A percentile compares a stretch with the other conserved stretches of the same genome.
Conservation (phyloP, 2,113 vertebrate species). For the Pitta sordida region DNA sequence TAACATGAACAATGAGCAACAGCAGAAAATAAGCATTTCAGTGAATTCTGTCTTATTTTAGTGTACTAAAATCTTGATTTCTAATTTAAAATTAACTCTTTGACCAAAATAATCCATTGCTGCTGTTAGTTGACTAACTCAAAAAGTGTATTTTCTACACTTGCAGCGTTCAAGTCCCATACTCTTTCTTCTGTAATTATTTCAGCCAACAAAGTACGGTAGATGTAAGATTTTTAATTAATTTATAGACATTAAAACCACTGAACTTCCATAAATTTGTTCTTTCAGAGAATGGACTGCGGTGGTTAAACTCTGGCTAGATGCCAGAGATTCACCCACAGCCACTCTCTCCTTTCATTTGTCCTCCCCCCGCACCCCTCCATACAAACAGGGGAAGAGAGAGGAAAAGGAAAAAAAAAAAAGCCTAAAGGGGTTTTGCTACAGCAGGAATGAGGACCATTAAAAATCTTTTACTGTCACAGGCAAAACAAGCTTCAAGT, state of each 20-base stretch:
- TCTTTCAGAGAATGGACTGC: background rate
- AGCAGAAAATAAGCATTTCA: background rate
- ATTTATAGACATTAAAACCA: background rate
- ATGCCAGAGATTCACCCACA: no score
- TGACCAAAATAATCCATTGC: background rate
- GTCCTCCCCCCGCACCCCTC: no score
- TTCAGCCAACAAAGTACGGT: background rate
- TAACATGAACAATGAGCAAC: background rate
- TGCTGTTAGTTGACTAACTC: background rate
- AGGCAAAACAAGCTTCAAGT: no score
- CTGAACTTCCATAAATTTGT: background rate
- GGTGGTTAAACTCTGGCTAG: no score
- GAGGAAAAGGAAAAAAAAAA: no score
- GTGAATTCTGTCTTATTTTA: background rate
- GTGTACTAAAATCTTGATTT: background rate
- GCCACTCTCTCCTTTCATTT: no score
- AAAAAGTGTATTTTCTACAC: background rate
- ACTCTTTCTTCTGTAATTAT: background rate
- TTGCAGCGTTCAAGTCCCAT: background rate
- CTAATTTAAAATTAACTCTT: background rate
- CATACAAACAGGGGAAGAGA: no score
- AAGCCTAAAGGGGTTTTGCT: no score
- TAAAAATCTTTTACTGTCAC: no score
- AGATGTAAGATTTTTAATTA: background rate
- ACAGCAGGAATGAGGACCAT: no score